Conservation (phyloP, 1,140 invertebrate species). For the Proales similis region DNA sequence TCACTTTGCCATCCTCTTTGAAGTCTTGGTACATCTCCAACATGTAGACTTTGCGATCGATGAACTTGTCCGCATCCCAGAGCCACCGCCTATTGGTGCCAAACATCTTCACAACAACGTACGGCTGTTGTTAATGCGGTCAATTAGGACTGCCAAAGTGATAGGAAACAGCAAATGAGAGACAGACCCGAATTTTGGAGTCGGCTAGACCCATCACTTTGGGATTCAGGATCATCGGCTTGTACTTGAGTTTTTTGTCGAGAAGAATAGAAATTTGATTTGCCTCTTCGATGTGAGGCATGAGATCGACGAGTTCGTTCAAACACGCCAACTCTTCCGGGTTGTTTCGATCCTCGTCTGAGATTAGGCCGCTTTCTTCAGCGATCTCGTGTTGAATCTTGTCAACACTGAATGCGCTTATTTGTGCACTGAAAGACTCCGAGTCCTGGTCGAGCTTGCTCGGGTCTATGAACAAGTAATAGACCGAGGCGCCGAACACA, state of each 20-base stretch:
- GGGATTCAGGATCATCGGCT: slow-evolving; percentile 59
- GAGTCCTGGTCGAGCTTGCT: slow-evolving; percentile 47
- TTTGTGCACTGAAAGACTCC: slow-evolving; percentile 50
- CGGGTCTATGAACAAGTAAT: slow-evolving; percentile 25
- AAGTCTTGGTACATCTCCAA: slow-evolving; percentile 61
- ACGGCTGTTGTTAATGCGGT: slow-evolving; percentile 48
- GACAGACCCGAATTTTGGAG: too few relatives aligned
- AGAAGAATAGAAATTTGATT: slow-evolving; percentile 61
- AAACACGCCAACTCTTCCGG: slow-evolving; percentile 52
- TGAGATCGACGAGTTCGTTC: slow-evolving; percentile 56
- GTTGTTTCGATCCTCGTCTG: slow-evolving; percentile 49
- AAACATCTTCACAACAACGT: slow-evolving; percentile 57
- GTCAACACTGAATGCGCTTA: slow-evolving; percentile 50
- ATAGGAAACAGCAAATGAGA: too few relatives aligned
- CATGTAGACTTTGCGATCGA: slow-evolving; percentile 60
- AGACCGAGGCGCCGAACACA: slow-evolving; percentile 36
- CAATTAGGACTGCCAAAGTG: too few relatives aligned
- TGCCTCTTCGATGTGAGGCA: slow-evolving; percentile 59
- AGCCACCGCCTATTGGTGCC: slow-evolving; percentile 58
- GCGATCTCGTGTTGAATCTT: slow-evolving; percentile 42
- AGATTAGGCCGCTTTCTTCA: slow-evolving; percentile 37
- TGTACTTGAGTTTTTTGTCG: slow-evolving; percentile 59
- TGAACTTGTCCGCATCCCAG: slow-evolving; percentile 59
- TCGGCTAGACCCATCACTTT: slow-evolving; percentile 47
- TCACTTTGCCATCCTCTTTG: slow-evolving; percentile 41